These are phyloP conservation scores for Camponotus fellah DNA, from an alignment of 2,888 invertebrate genomes.

Conservation along the genomic window DNA sequence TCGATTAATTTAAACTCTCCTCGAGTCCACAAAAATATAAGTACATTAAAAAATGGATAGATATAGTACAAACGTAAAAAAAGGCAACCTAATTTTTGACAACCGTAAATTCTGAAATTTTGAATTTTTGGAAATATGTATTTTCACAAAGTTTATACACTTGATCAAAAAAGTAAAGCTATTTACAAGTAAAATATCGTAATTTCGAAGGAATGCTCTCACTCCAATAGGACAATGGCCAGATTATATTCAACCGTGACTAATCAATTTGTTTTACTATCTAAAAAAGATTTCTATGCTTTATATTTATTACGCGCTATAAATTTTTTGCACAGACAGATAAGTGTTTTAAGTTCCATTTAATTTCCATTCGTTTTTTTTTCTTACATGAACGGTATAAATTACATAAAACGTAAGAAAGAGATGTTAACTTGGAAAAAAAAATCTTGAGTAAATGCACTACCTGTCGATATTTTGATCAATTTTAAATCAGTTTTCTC, in stretches of 20 bases:
- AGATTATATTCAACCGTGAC: background rate
- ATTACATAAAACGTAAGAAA: background rate
- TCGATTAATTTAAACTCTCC: conserved; percentile 21
- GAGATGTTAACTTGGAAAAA: background rate
- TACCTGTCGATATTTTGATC: background rate
- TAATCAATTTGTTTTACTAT: background rate
- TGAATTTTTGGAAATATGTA: background rate
- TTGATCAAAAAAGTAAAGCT: background rate
- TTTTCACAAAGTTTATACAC: too few species aligned
- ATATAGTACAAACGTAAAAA: background rate
- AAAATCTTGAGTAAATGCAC: background rate
- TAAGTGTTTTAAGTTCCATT: background rate
- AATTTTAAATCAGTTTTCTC: background rate
- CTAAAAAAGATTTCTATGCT: background rate
- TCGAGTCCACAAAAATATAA: background rate
- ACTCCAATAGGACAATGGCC: background rate
- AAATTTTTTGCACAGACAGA: background rate
- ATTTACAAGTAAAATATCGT: background rate
- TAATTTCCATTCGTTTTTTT: background rate
- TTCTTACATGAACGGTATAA: background rate
- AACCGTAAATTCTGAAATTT: background rate
- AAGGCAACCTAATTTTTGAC: background rate
- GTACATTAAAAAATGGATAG: background rate
- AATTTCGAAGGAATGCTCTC: background rate
- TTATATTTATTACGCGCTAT: background rate